Base-by-base conservation (phyloP, 2,113 vertebrate genomes). In the Amphilophus citrinellus region DNA sequence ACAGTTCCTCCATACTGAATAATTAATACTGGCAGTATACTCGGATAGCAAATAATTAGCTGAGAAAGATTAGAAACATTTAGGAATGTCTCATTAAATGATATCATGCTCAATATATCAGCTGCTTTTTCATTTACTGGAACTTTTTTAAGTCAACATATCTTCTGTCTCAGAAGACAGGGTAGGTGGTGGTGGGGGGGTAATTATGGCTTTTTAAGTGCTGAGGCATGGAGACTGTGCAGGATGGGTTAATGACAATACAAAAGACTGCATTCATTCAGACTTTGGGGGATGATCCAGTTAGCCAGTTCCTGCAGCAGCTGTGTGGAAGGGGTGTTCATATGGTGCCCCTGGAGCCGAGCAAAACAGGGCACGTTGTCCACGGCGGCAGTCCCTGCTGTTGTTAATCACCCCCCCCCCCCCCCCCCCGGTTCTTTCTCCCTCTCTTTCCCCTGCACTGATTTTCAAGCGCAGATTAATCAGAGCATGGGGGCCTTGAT, bases 381-480 rank as follows among this genome's bases (percentile, higher is more conserved):
- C 96, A 93, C 94, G 90, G 95, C 95, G 92, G 94, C 93, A 93
- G 94, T 95, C 95, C 96, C 96, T 94, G 86, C 96, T 94, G 95
- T 93, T 97, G 97, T 98, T 97, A 97, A 97, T 99, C 97, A 97
- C 96, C 95, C 95, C 65, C 77, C 84, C 77, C 61, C 11, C 24
- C 58, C 18, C 11, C 10, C 24, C 37, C 37, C 14, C 13, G 35
- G 9, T 76, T 73, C 78, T 39, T 30, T 17, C 77, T 62, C 58
- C 68, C 85, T 61, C 60, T 87, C 85, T 77, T 58, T 83, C 95
- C 96, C 96, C 95, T 58, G 95, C 94, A 94, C 97, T 99, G 97
- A 98, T 98, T 99, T 98, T 97, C 97, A 98, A 97, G 97, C 96
- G 93, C 96, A 98, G 98, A 99, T 99, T 99, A 98, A 99, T 99